Evolutionary conservation across 2,113 vertebrate genomes (phyloP).

Genomic region (Marcusenius ussheri): DNA sequence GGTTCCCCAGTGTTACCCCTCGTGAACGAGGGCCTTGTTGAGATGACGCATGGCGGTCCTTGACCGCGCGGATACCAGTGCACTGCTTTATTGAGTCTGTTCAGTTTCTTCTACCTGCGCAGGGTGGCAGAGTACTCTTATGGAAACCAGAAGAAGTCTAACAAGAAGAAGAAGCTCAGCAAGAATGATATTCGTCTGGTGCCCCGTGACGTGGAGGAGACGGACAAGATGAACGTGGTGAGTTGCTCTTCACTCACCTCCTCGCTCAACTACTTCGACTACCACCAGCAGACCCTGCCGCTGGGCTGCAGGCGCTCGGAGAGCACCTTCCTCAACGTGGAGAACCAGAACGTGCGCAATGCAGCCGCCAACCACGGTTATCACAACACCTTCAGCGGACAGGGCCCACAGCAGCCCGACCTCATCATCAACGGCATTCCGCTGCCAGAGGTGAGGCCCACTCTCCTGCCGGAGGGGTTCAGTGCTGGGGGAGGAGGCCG

Average conservation of each 20-base stretch:
- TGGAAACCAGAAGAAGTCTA: conserved; percentile 96
- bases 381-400: conserved; percentile 88
- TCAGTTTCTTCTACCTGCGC: conserved; percentile 78
- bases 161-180: conserved; percentile 98
- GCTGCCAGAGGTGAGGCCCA: conserved; percentile 88
- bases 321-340: conserved; percentile 96
- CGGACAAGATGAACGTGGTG: conserved; percentile 99
- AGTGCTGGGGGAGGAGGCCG: background rate
- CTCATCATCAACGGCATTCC: conserved; percentile 99
- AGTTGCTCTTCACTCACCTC: conserved; percentile 98
- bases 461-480: conserved; percentile 38
- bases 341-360: conserved; percentile 91
- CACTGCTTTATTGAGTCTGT: conserved; percentile 77
- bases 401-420: conserved; percentile 92
- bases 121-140: conserved; percentile 98
- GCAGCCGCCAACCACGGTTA: conserved; percentile 84
- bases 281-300: conserved; percentile 97
- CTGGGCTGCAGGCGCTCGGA: conserved; percentile 93
- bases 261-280: conserved; percentile 99
- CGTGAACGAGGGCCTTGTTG: background rate
- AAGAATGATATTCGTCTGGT: conserved; percentile 98
- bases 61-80: conserved; percentile 39
- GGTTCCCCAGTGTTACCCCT: conserved; percentile 18
- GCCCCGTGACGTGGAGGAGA: conserved; percentile 92
- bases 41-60: background rate